These are phyloP conservation scores for Shinisaurus crocodilurus DNA, from an alignment of 2,113 vertebrate species.

Conservation along the genomic window DNA sequence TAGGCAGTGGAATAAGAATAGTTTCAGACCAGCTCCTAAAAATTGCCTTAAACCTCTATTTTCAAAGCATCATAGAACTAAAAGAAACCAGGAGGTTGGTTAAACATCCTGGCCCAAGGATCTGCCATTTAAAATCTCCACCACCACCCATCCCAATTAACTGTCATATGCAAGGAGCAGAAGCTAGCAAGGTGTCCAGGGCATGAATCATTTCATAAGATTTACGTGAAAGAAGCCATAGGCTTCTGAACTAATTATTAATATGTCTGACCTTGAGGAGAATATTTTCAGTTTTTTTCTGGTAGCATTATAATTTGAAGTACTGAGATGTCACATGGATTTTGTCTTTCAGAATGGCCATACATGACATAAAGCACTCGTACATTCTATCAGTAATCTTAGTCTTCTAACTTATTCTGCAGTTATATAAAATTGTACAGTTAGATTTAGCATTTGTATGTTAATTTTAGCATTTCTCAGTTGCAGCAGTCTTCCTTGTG, in stretches of 20 bases:
- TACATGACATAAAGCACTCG: background rate
- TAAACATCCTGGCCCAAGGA: background rate
- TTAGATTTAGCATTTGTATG: background rate
- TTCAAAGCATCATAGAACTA: background rate
- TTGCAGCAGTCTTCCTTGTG: background rate
- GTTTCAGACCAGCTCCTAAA: background rate
- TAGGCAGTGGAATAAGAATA: background rate
- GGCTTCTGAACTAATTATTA: background rate
- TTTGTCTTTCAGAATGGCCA: background rate
- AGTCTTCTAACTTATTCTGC: background rate
- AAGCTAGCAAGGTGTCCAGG: background rate
- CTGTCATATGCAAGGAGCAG: background rate
- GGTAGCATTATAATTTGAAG: background rate
- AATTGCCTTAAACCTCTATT: background rate
- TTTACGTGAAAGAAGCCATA: background rate
- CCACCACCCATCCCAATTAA: background rate
- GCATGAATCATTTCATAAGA: background rate
- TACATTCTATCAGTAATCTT: background rate
- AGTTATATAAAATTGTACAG: background rate
- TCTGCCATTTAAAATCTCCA: background rate
- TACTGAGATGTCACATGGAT: background rate
- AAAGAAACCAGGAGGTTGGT: background rate
- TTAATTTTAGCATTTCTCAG: background rate
- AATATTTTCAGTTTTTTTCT: background rate
- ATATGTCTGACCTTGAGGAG: background rate